Percentiles rank a stretch among this genome's conserved stretches.
phyloP scores from a whole-genome alignment of 2,113 vertebrate genomes.

The cat (Felis catus) region DNA sequence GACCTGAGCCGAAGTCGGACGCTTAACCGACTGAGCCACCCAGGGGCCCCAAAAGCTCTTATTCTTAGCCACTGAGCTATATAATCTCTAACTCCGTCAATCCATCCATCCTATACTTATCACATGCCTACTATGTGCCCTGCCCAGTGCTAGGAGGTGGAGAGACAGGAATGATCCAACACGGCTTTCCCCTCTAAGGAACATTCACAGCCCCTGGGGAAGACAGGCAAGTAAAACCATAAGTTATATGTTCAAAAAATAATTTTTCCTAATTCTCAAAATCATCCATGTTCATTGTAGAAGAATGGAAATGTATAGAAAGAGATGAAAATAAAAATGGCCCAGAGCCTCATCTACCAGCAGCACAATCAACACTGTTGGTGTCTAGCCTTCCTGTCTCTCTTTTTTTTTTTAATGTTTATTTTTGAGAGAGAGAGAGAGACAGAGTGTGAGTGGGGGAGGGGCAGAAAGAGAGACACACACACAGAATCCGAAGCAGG shows the following conservation, averaged over 20 bases:
- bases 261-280: background rate
- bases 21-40: too few relatives aligned
- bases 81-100: background rate
- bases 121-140: background rate
- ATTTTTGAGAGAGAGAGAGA: too few relatives aligned
- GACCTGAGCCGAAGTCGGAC: too few relatives aligned
- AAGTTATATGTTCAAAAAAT: background rate
- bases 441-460: too few relatives aligned
- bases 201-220: background rate
- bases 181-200: background rate
- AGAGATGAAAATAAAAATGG: background rate
- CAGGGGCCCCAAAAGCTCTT: background rate
- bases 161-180: background rate
- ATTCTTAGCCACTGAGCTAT: background rate
- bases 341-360: background rate
- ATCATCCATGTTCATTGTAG: background rate
- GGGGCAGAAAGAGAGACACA: too few relatives aligned
- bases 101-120: background rate
- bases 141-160: background rate
- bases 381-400: rapidly evolving
- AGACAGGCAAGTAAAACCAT: background rate
- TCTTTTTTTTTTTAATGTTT: background rate
- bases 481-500: too few relatives aligned
- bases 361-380: background rate
- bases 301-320: background rate